Evolutionary conservation across 2,113 vertebrate species (phyloP).

Genomic region (Spea multiplicata): DNA sequence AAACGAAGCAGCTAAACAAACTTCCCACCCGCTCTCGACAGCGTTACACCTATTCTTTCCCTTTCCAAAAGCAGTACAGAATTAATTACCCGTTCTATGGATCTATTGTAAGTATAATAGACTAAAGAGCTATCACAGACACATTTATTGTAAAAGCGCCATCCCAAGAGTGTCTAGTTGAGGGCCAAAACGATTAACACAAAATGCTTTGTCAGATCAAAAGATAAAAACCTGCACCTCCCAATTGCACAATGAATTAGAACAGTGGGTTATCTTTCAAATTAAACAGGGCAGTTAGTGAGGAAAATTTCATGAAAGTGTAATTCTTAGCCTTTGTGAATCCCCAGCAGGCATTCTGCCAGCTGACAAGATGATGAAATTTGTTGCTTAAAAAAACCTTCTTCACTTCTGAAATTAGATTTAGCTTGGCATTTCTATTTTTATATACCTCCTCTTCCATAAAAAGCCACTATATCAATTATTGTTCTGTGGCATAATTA

Average conservation of each 20-base stretch:
- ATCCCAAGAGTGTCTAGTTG: conserved; percentile 83
- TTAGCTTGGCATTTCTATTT: conserved; percentile 75
- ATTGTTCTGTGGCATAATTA: conserved; percentile 41
- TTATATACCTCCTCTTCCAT: conserved; percentile 46
- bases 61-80: conserved; percentile 81
- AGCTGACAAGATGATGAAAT: conserved; percentile 86
- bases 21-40: conserved; percentile 81
- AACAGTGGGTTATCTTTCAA: conserved; percentile 89
- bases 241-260: conserved; percentile 84
- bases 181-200: conserved; percentile 86
- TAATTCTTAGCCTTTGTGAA: conserved; percentile 87
- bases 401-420: conserved; percentile 83
- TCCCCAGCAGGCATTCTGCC: conserved; percentile 85
- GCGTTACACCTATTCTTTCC: conserved; percentile 83
- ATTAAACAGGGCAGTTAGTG: conserved; percentile 87
- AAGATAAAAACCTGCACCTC: conserved; percentile 79
- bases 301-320: conserved; percentile 86
- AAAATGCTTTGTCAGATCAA: conserved; percentile 86
- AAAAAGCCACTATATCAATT: conserved; percentile 48
- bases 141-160: conserved; percentile 87
- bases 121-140: conserved; percentile 87
- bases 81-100: conserved; percentile 87
- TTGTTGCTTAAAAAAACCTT: conserved; percentile 83
- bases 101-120: conserved; percentile 87
- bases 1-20: conserved; percentile 81